Base-by-base conservation (phyloP, 2,797 vertebrate genomes). In the Leptatherina wallacei region DNA sequence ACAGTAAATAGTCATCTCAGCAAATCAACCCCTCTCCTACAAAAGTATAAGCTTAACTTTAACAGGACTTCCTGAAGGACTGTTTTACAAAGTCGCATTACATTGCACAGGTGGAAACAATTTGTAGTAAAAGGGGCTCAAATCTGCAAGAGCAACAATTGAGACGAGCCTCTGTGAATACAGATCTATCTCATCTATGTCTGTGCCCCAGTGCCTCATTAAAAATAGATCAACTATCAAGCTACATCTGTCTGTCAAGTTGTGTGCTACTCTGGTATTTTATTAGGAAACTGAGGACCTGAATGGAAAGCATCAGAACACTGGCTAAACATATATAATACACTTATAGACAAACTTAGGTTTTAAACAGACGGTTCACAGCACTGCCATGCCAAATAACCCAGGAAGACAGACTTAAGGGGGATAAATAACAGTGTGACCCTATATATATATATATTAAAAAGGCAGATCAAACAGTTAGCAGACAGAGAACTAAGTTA, bases 241-340 rank as follows among this genome's bases (percentile, higher is more conserved):
- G 49, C 49, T 66, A 59, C 57, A 57, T 69, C 35, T 44, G 59
- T 54, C 42, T 59, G 57, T 13, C 22, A 61, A 32, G 47, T 44
- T 42, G 27, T 62, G 61, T 71, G 65, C 49, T 64, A 36, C 59
- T 56, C 35, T 36, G 68, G 24, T 1, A 42, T 74, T 56, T 70
- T 11, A 71, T 32, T 65, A 54, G 51, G 70, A 63, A 71, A 49
- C 51, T 32, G 49, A 57, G 61, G 78, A 83, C 69, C 60, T 66
- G 64, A 69, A 58, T 1, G 12, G 58, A 69, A n/a, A 71, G 55
- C 57, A 75, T 59, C 60, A 9, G 58, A 65, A 52, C 29, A 49
- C 29, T 32, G 36, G 69, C 57, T 35, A 32, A 40, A 79, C 4
- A 36, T n/a, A 5, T 67, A 30, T 2, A 30, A 22, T 22, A 55